Base-by-base conservation (phyloP, 2,888 invertebrate species). In the Mongoloraphidia duomilia region DNA sequence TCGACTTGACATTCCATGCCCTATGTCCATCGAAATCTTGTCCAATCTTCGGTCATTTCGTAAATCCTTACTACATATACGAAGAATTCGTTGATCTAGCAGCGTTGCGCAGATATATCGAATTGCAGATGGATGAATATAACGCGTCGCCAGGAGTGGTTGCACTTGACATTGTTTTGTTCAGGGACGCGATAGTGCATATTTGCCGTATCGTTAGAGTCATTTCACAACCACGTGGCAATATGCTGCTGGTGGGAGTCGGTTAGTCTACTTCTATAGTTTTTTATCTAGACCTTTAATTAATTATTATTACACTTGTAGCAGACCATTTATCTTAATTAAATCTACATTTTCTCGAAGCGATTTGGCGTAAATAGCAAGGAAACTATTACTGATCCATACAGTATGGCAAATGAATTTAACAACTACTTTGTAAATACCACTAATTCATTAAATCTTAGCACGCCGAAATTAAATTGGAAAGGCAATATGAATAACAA, bases 101-200 rank as follows among this genome's bases (percentile, higher is more conserved):
- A 0, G 73, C 71, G 1, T 62, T 84, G 37, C 73, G 77, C 50
- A 66, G 63, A 40, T 75, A 70, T 57, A 67, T 82, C 60, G 67
- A 69, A 38, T 60, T 65, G 1, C 72, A 75, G 56, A 70, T 89
- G 70, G 80, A 80, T 43, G 85, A 87, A 59, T 87, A 90, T 68
- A 92, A 92, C 67, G 75, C 76, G 44, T 77, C 79, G 9, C 84
- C 87, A 0, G 88, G 89, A 1, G 81, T 83, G 26, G 76, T 85
- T 3, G 76, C 79, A 58, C 80, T 91, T 77, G 82, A 89, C 63
- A 67, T 92, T 51, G 89, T 92, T 8, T 73, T 92, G 51, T 92
- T 91, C 66, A 80, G 78, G 57, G 90, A 92, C 61, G 91, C 91
- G 9, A 81, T 92, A 41, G 84, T 89, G 58, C 91, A 92, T 65